phyloP scores from a whole-genome alignment of 2,113 vertebrate genomes.

The Dicrurus megarhynchus region DNA sequence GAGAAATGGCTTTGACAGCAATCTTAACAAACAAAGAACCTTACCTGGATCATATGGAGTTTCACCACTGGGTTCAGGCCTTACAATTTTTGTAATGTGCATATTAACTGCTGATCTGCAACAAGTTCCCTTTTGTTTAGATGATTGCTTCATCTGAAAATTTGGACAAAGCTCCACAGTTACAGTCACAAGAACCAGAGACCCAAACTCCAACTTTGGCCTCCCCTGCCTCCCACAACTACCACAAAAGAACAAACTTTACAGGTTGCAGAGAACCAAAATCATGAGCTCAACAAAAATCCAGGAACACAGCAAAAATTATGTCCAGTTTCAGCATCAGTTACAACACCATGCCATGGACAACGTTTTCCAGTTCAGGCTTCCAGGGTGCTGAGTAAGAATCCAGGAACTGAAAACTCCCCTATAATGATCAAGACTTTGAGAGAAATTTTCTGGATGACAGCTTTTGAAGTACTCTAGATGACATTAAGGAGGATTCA shows the following conservation, averaged over 20 bases:
- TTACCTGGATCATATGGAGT: not conserved
- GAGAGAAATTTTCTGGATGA: not conserved
- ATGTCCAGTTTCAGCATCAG: not conserved
- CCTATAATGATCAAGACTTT: not conserved
- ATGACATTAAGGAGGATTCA: not conserved
- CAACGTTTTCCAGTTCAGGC: not conserved
- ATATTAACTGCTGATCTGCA: not conserved
- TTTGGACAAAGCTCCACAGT: not conserved
- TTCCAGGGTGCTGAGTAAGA: not conserved
- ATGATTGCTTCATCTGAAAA: not conserved
- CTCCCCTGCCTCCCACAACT: not conserved
- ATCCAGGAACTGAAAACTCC: not conserved
- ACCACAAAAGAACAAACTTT: not conserved
- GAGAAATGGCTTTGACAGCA: not conserved
- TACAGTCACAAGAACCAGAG: not conserved
- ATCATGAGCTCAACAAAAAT: not conserved
- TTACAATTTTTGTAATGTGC: not conserved
- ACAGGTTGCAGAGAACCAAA: not conserved
- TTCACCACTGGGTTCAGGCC: not conserved
- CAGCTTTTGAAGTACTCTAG: not conserved
- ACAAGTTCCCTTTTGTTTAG: not conserved
- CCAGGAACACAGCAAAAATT: not conserved
- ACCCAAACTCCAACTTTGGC: not conserved
- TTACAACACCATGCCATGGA: fast-evolving
- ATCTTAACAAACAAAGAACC: not conserved